Evolutionary conservation across 2,888 invertebrate genomes (phyloP).

Genomic region (Coremacera marginata): DNA sequence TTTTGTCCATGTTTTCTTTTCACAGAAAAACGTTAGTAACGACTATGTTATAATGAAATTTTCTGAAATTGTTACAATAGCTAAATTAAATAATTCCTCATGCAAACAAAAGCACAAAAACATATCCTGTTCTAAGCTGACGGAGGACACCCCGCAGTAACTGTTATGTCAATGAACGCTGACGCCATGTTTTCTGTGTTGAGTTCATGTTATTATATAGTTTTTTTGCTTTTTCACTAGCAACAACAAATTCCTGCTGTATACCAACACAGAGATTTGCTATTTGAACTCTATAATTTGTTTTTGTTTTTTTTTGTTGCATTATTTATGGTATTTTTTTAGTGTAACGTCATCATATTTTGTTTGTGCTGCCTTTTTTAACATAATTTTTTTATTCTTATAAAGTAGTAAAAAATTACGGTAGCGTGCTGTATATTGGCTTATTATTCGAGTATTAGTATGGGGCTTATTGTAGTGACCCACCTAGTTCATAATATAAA

Average conservation of each 20-base stretch:
- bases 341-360: neutral
- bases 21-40: too few relatives aligned
- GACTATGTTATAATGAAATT: too few relatives aligned
- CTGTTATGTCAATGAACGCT: constrained; percentile 2
- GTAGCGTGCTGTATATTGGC: too few relatives aligned
- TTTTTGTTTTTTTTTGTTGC: too few relatives aligned
- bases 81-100: neutral
- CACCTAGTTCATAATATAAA: too few relatives aligned
- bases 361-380: neutral
- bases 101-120: neutral
- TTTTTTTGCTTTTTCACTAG: neutral
- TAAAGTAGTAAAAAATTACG: too few relatives aligned
- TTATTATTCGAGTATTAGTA: too few relatives aligned
- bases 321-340: neutral
- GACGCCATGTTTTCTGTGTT: constrained; percentile 11
- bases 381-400: neutral
- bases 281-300: too few relatives aligned
- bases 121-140: neutral
- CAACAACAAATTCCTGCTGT: neutral
- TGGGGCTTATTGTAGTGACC: too few relatives aligned
- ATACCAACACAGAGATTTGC: neutral
- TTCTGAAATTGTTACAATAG: neutral
- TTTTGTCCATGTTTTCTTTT: too few relatives aligned
- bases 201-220: neutral
- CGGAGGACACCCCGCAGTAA: neutral